Evolutionary conservation across 2,797 vertebrate species (phyloP).

Genomic region (Psittacula echo): DNA sequence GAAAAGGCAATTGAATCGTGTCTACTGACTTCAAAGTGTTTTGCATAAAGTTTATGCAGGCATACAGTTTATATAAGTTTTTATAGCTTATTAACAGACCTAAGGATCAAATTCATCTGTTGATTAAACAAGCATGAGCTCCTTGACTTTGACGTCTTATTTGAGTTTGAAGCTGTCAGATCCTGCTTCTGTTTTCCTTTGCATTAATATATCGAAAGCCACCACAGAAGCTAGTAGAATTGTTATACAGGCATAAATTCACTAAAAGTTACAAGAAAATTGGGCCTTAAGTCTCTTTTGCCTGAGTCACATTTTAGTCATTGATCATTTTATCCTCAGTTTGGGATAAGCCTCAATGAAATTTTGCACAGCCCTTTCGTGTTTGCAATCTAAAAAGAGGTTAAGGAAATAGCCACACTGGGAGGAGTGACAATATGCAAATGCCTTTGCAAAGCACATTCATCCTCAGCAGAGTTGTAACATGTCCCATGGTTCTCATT

Average conservation of each 20-base stretch:
- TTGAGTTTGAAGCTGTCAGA: background rate
- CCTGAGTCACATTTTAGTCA: conserved; percentile 58
- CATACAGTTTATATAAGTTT: background rate
- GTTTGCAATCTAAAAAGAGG: conserved; percentile 67
- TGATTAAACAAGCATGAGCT: background rate
- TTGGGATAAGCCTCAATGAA: conserved; percentile 47
- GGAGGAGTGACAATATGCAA: conserved; percentile 74
- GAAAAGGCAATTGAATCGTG: background rate
- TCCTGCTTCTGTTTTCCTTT: background rate
- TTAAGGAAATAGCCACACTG: conserved; percentile 67
- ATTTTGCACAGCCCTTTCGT: conserved; percentile 9
- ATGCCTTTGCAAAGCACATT: conserved; percentile 69
- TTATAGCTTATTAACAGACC: background rate
- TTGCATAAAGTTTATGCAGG: background rate
- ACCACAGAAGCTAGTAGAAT: background rate
- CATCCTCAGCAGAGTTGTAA: conserved; percentile 66
- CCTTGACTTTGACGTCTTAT: background rate
- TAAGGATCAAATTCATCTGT: background rate
- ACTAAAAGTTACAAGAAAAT: conserved; percentile 46
- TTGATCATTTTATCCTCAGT: conserved; percentile 61
- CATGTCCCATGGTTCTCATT: conserved; percentile 67
- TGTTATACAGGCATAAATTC: conserved; percentile 8
- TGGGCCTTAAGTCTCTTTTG: conserved; percentile 27
- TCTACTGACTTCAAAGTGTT: background rate
- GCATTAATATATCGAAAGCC: background rate